Base-by-base conservation (phyloP, 2,888 invertebrate genomes). In the Drosophila quinaria region DNA sequence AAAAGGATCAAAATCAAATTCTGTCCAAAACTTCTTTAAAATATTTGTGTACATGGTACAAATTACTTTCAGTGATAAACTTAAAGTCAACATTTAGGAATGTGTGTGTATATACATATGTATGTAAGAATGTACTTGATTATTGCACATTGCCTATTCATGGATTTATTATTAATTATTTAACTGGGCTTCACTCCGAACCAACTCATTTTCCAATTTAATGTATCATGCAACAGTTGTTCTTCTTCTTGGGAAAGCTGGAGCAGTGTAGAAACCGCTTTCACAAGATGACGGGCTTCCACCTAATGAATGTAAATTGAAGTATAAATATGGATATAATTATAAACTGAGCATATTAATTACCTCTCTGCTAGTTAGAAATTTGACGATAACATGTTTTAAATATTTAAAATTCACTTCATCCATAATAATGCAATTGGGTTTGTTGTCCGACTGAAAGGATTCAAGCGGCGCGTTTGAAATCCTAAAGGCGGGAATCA, bases 311-410 rank as follows among this genome's bases (percentile, higher is more conserved):
- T 58, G 17, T 11, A 29, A 19, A 37, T 37, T 25, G n/a, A 37
- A 0, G 8, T 29, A n/a, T 37, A n/a, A 37, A 47, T 11, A 31
- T 41, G 19, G 31, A 19, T 3, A 13, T n/a, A 0, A 22, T 29
- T 3, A 13, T n/a, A 0, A 22, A 33, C 3, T 0, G 9, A 5
- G 4, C 8, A 31, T 2, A n/a, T 2, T 9, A 62, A 67, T 66
- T 62, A 92, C 94, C 93, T 98, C 98, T 73, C 97, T 94, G 91
- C 97, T 96, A 0, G 98, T 98, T 87, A 98, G 94, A 93, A 98
- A 98, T 91, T 98, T 97, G 3, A 98, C 96, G 72, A 98, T 95
- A 74, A 98, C 98, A 93, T 98, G 98, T 91, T 98, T 98, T 65
- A 98, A 94, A 92, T 98, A 98, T 91, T 95, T 95, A 90, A 96